Evolutionary conservation across 2,113 vertebrate genomes (phyloP).

Genomic region (Panthera leo): DNA sequence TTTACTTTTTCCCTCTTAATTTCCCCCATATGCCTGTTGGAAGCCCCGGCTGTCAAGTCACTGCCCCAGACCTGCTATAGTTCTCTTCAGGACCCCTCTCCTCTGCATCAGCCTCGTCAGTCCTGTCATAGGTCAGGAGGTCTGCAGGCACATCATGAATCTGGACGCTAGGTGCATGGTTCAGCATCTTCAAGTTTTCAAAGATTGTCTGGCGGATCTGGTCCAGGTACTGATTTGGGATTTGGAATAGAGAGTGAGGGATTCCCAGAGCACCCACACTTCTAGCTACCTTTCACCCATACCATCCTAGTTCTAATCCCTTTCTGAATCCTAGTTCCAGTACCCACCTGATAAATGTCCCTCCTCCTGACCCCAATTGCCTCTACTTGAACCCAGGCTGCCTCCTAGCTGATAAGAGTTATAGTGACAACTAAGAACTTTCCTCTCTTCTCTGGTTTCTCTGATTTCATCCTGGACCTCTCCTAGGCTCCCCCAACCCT

Average conservation of each 20-base stretch:
- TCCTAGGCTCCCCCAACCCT: background rate
- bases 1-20: background rate
- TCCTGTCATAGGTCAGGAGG: conserved; percentile 95
- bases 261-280: background rate
- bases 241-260: background rate
- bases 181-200: conserved; percentile 99
- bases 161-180: conserved; percentile 98
- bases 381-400: background rate
- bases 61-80: conserved; percentile 89
- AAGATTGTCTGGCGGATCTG: conserved; percentile 98
- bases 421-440: background rate
- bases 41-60: background rate
- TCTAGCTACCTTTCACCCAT: background rate
- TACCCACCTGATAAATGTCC: background rate
- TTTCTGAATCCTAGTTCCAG: background rate
- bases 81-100: conserved; percentile 95
- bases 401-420: background rate
- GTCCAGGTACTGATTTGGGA: conserved; percentile 92
- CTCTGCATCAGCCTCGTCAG: conserved; percentile 95
- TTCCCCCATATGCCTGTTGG: background rate
- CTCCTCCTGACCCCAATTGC: background rate
- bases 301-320: background rate
- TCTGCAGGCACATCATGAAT: conserved; percentile 98
- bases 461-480: background rate
- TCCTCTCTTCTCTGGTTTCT: conserved; percentile 17